Conservation (phyloP, 1,140 invertebrate genomes). For the Antheraea pernyi region DNA sequence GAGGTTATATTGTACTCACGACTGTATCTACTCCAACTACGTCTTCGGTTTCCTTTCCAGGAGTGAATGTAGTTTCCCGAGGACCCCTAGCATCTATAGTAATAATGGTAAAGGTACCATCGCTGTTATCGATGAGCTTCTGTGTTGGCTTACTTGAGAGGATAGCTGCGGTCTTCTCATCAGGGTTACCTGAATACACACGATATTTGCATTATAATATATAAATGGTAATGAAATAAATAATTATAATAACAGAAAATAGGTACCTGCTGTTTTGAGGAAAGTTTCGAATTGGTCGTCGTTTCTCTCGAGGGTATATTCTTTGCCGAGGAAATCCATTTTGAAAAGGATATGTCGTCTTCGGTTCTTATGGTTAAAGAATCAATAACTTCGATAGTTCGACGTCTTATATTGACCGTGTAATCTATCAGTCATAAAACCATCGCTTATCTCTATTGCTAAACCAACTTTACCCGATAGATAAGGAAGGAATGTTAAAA, state of each 20-base stretch:
- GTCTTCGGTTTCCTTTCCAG: too few relatives aligned
- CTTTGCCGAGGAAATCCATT: slow-evolving; percentile 33
- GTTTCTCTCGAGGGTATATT: slow-evolving; percentile 21
- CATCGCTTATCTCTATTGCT: background rate
- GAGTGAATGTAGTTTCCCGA: too few relatives aligned
- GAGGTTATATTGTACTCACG: too few relatives aligned
- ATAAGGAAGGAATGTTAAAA: too few relatives aligned
- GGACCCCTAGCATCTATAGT: too few relatives aligned
- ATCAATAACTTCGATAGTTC: background rate
- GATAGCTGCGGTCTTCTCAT: too few relatives aligned
- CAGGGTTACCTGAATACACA: too few relatives aligned
- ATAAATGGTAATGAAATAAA: background rate
- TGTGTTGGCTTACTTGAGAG: too few relatives aligned
- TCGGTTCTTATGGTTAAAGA: background rate
- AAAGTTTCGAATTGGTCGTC: slow-evolving; percentile 39
- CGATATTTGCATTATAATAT: too few relatives aligned
- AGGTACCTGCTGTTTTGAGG: slow-evolving; percentile 25
- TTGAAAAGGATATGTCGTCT: background rate
- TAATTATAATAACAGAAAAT: background rate
- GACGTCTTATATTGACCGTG: background rate
- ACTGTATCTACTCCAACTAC: too few relatives aligned
- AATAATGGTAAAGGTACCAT: too few relatives aligned
- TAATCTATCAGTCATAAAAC: background rate
- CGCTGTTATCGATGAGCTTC: too few relatives aligned
- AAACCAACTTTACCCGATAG: background rate